A percentile compares a stretch with the other conserved stretches of the same genome.
Evolutionary conservation across 2,888 invertebrate species (phyloP).

Genomic region (Synanthedon andrenaeformis): DNA sequence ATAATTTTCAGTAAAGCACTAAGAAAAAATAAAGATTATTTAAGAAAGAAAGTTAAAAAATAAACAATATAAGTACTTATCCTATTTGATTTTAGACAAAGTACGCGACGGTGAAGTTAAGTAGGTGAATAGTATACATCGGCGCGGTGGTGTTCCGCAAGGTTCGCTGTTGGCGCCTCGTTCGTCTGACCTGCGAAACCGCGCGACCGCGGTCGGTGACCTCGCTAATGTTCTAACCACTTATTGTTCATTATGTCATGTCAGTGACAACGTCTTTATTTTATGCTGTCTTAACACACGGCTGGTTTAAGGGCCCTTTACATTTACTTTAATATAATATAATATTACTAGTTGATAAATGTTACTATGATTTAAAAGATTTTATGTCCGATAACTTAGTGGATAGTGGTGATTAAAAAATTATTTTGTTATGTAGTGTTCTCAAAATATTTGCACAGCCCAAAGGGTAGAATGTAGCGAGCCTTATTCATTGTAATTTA

Average conservation of each 20-base stretch:
- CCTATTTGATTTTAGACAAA: background rate
- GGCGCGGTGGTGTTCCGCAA: background rate
- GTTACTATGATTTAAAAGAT: too few species aligned
- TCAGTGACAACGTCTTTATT: background rate
- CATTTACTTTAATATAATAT: too few species aligned
- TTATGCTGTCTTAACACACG: background rate
- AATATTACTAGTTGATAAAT: too few species aligned
- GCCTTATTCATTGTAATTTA: too few species aligned
- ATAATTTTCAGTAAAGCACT: background rate
- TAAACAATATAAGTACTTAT: background rate
- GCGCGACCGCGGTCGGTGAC: constrained; percentile 20
- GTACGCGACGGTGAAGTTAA: background rate
- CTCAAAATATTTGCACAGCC: too few species aligned
- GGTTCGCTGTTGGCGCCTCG: background rate
- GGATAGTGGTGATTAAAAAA: too few species aligned
- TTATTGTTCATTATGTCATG: constrained; percentile 28
- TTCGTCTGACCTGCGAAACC: constrained; percentile 15
- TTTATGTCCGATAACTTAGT: too few species aligned
- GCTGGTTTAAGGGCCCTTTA: background rate
- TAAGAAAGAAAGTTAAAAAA: too few species aligned
- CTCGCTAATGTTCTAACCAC: constrained; percentile 27
- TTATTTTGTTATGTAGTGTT: too few species aligned
- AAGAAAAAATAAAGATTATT: background rate
- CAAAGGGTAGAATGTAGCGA: too few species aligned
- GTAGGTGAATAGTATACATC: background rate